phyloP scores from a whole-genome alignment of 2,113 vertebrate species.

The Siniperca knerii region DNA sequence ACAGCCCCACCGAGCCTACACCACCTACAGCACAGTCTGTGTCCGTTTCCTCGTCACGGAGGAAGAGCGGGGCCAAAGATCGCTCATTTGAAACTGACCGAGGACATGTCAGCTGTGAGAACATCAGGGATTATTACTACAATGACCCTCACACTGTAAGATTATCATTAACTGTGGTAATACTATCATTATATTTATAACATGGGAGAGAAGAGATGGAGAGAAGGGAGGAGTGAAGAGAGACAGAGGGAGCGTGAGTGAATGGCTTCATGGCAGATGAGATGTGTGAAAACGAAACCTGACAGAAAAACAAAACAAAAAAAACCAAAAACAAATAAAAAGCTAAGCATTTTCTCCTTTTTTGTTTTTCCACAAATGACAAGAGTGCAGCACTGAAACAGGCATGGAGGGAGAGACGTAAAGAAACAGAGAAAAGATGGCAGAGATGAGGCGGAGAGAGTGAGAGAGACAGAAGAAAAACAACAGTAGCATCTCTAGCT shows the following conservation, averaged over 20 bases:
- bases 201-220: slow-evolving; percentile 42
- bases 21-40: slow-evolving; percentile 51
- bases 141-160: slow-evolving; percentile 68
- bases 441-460: slow-evolving; percentile 58
- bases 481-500: slow-evolving; percentile 84
- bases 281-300: slow-evolving; percentile 65
- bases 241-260: slow-evolving; percentile 45
- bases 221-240: slow-evolving; percentile 40
- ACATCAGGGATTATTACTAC: slow-evolving; percentile 67
- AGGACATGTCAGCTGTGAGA: slow-evolving; percentile 52
- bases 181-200: slow-evolving; percentile 76
- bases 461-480: slow-evolving; percentile 33
- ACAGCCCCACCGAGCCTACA: slow-evolving; percentile 45
- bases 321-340: slow-evolving; percentile 52
- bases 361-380: slow-evolving; percentile 76
- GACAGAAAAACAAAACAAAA: slow-evolving; percentile 36
- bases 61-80: slow-evolving; percentile 42
- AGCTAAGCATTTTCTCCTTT: slow-evolving; percentile 81
- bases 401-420: slow-evolving; percentile 68
- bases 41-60: slow-evolving; percentile 40
- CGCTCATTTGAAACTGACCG: slow-evolving; percentile 51
- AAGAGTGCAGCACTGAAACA: slow-evolving; percentile 79
- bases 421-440: slow-evolving; percentile 69
- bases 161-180: slow-evolving; percentile 79
- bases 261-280: slow-evolving; percentile 78